These are phyloP conservation scores for Anaspis maculata DNA, from an alignment of 2,888 invertebrate genomes.

Conservation along the genomic window DNA sequence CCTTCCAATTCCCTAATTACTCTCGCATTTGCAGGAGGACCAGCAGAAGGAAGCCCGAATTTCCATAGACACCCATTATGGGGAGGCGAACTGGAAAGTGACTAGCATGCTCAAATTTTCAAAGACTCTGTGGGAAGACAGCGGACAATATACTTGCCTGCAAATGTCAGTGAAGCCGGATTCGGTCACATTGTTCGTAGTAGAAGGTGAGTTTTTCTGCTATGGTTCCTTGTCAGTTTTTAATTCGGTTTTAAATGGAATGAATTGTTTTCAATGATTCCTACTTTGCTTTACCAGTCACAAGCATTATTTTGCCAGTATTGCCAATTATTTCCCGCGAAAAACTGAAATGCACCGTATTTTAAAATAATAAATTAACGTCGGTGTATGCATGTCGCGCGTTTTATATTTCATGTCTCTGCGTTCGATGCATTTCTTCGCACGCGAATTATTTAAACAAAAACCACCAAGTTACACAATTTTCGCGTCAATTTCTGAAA, in stretches of 20 bases:
- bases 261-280: too few species aligned
- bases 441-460: too few species aligned
- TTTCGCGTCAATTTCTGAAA: too few species aligned
- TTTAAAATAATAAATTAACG: too few species aligned
- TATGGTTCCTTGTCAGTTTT: too few species aligned
- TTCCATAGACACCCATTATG: constrained; percentile 56
- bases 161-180: constrained; percentile 52
- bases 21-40: background rate
- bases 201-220: constrained; percentile 52
- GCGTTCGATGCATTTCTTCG: too few species aligned
- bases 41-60: constrained; percentile 50
- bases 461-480: too few species aligned
- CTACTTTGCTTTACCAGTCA: constrained; percentile 7
- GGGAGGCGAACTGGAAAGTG: constrained; percentile 44
- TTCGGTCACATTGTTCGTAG: constrained; percentile 52
- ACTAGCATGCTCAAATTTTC: constrained; percentile 54
- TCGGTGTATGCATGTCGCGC: too few species aligned
- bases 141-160: constrained; percentile 58
- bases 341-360: too few species aligned
- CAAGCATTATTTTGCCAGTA: constrained; percentile 1
- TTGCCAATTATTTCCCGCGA: too few species aligned
- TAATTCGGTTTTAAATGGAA: constrained; percentile 4
- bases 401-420: too few species aligned
- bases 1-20: constrained; percentile 2
- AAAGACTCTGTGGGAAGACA: constrained; percentile 47